Evolutionary conservation across 2,888 invertebrate species (phyloP).

Genomic region (Eristalis intricaria): DNA sequence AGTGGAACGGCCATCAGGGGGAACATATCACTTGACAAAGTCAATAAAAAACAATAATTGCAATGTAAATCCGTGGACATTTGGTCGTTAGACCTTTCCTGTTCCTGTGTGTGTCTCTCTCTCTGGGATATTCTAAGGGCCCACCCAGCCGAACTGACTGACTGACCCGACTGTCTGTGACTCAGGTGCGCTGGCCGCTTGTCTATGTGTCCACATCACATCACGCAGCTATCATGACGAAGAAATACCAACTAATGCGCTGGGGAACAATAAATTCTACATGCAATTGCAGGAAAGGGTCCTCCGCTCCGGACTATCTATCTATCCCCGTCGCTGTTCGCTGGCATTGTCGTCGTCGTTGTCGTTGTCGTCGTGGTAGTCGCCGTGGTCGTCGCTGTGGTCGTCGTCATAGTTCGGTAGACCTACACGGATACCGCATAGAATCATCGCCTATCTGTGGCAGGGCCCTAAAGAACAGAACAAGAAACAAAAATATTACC

Average conservation of each 20-base stretch:
- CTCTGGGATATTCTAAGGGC: conserved; percentile 37
- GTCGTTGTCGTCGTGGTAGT: background rate
- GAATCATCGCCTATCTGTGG: conserved; percentile 27
- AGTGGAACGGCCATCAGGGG: background rate
- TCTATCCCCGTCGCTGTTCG: conserved; percentile 10
- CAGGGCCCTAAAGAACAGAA: conserved; percentile 30
- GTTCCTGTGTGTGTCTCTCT: background rate
- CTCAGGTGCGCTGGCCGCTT: conserved; percentile 57
- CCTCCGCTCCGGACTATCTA: conserved; percentile 41
- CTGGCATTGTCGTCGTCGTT: background rate
- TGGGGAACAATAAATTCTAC: conserved; percentile 61
- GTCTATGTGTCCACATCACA: conserved; percentile 64
- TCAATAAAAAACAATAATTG: conserved; percentile 75
- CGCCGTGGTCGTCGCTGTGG: too few species aligned
- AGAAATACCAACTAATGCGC: conserved; percentile 67
- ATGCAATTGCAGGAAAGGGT: conserved; percentile 63
- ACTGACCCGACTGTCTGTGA: conserved; percentile 13
- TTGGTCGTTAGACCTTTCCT: conserved; percentile 56
- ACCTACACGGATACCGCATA: conserved; percentile 45
- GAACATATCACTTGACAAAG: conserved; percentile 74
- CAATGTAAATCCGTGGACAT: conserved; percentile 74
- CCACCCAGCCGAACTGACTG: conserved; percentile 36
- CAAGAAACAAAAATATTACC: conserved; percentile 66
- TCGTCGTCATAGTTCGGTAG: conserved; percentile 7
- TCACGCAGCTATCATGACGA: conserved; percentile 66